Base-by-base conservation (phyloP, 2,888 invertebrate species). In the Esperia sulphurella region DNA sequence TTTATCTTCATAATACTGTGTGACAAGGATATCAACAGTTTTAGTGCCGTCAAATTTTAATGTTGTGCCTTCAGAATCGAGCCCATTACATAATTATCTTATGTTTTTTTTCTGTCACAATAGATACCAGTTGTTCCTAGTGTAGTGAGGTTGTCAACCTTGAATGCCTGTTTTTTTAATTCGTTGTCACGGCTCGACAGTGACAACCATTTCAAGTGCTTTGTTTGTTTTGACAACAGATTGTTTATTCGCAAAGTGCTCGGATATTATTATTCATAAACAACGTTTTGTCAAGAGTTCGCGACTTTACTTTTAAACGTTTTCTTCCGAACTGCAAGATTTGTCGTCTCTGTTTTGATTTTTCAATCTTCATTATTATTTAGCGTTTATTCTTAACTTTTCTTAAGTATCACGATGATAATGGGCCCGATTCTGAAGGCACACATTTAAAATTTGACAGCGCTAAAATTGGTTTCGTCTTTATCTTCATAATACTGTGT, bases 221-320 rank as follows among this genome's bases (percentile, higher is more conserved):
- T 61, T 71, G 75, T 78, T 73, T 78, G 71, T 14, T 39, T 68
- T 64, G 62, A 72, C 72, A 73, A 72, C 79, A 79, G 75, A 79
- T 79, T 82, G 80, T 71, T 75, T 76, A 65, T 48, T 50, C 47
- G 46, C 41, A 43, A 33, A 39, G 39, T 39, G 39, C 39, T 39
- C 39, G 39, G 13, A 39, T 13, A 39, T 39, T 13, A 39, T 39
- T 39, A 39, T 39, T 39, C 8, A 39, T 39, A 39, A 13, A 13
- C 4, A n/a, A 39, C 39, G 9, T n/a, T 39, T 39, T 39, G 39
- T 39, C 39, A 14, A 39, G 14, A 13, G 5, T 39, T 37, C 21
- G n/a, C 37, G n/a, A 21, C 37, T 37, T 13, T 14, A 13, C n/a
- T 39, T 39, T n/a, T 13, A 39, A 14, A 14, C 13, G 39, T 13